A percentile compares a stretch with the other conserved stretches of the same genome.
These are phyloP conservation scores for Gari tellinella DNA, from an alignment of 2,888 invertebrate species.

Conservation along the genomic window DNA sequence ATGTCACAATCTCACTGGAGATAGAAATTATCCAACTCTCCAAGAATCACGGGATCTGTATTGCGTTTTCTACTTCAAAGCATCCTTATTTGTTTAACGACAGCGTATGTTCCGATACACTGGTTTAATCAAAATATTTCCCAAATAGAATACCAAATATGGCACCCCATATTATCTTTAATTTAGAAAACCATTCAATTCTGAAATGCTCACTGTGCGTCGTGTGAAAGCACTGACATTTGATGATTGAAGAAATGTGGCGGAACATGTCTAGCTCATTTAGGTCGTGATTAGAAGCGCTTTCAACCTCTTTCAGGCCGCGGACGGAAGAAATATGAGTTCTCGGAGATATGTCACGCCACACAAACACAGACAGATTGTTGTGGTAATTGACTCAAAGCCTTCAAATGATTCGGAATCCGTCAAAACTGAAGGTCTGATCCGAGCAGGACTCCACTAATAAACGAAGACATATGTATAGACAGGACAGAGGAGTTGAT, in stretches of 20 bases:
- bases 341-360: constrained; percentile 24
- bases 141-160: constrained; percentile 17
- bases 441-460: too few relatives aligned
- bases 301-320: constrained; percentile 32
- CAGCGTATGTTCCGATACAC: constrained; percentile 48
- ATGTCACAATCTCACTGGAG: too few relatives aligned
- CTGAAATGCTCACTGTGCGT: constrained; percentile 21
- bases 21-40: too few relatives aligned
- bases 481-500: too few relatives aligned
- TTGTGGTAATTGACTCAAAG: constrained; percentile 29
- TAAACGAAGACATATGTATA: too few relatives aligned
- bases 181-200: constrained; percentile 41
- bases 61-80: constrained; percentile 1
- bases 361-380: constrained; percentile 53
- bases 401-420: constrained; percentile 10
- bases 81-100: constrained; percentile 20
- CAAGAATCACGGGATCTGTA: too few relatives aligned
- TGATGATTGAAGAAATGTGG: constrained; percentile 48
- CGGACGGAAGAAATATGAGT: constrained; percentile 48
- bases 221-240: constrained; percentile 27
- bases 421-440: neutral
- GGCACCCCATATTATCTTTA: constrained; percentile 43
- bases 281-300: constrained; percentile 40
- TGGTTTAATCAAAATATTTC: constrained; percentile 41
- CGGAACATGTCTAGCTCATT: constrained; percentile 49